These are phyloP conservation scores for Eurystomus gularis DNA, from an alignment of 2,113 vertebrate species.

Conservation along the genomic window DNA sequence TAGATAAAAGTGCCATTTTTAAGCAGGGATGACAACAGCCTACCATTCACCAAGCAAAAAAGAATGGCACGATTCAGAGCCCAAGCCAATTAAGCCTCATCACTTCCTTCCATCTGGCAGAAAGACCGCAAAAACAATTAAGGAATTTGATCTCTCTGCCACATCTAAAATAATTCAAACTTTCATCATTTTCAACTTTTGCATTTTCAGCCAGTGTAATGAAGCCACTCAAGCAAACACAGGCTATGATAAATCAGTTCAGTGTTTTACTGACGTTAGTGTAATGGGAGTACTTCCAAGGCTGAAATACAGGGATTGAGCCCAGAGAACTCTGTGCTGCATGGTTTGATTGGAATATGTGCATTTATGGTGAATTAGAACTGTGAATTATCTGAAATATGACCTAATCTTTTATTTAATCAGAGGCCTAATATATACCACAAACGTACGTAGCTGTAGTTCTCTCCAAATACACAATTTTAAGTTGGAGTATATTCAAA, in stretches of 20 bases:
- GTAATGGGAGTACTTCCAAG: background rate
- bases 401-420: background rate
- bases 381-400: background rate
- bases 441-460: rapidly evolving
- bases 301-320: background rate
- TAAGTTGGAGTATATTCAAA: background rate
- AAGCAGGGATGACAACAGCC: background rate
- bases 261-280: rapidly evolving
- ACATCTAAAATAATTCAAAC: background rate
- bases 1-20: constrained; percentile 1
- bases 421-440: background rate
- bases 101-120: constrained; percentile 27
- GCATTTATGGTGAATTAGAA: background rate
- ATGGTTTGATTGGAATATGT: background rate
- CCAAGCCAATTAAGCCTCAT: constrained; percentile 1
- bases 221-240: background rate
- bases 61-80: constrained; percentile 29
- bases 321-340: background rate
- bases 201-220: background rate
- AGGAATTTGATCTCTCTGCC: background rate
- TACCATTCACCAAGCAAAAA: background rate
- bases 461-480: background rate
- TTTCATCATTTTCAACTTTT: background rate
- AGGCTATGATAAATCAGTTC: background rate
- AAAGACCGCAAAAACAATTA: constrained; percentile 1